Base-by-base conservation (phyloP, 2,113 vertebrate species). In the Trichomycterus rosablanca region DNA sequence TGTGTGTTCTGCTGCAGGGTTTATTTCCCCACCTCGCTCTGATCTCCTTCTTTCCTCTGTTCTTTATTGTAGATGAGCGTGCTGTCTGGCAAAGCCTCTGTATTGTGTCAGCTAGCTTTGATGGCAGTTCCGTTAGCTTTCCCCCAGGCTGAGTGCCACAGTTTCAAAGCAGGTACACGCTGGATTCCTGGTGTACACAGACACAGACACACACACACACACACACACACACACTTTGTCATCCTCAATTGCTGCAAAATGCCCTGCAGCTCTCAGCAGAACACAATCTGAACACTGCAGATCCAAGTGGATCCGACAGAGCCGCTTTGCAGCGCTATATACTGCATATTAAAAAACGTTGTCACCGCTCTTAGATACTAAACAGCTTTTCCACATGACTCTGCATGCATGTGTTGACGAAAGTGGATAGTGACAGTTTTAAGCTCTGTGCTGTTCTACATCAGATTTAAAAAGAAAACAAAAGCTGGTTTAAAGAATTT, bases 141-240 rank as follows among this genome's bases (percentile, higher is more conserved):
- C 69, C 68, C 72, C 68, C 68, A 71, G 65, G 66, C 66, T 18
- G 43, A 63, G 72, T 42, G 54, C 37, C 7, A 48, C 48, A 66
- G 67, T 74, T 62, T 77, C 75, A 48, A 54, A 74, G 72, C 66
- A 74, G 69, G 49, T 60, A 59, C 45, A 53, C 32, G n/a, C 56
- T 43, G 40, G 49, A 51, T 64, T 43, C 37, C 44, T 37, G 50
- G 23, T 32, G 32, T 34, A 43, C 3, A 56, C 43, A 55, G 20
- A 32, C 49, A 54, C 34, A 44, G 34, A 49, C 58, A 61, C 32
- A 61, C 34, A 18, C 12, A 35, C 24, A 51, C 52, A 35, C 42
- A 51, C 35, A 44, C 61, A 63, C 50, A 46, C 50, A 61, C 58
- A 62, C 48, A 24, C 1, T 4, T 32, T 59, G 42, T 72, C 49